Conservation (phyloP, 2,113 vertebrate genomes). For the Paradisaea rubra region DNA sequence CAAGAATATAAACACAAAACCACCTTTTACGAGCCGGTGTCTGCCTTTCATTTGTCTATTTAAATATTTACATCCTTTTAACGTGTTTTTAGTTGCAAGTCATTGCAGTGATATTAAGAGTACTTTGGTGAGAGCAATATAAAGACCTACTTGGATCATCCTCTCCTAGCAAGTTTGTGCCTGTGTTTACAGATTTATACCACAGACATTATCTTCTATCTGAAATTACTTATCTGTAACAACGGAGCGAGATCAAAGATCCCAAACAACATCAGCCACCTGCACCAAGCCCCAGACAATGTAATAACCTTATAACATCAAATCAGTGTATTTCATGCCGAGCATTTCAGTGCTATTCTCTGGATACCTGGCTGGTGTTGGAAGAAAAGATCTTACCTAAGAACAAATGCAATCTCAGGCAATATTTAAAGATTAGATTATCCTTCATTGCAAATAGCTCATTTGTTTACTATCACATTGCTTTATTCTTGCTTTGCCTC, state of each 20-base stretch:
- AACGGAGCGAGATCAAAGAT: constrained; percentile 19
- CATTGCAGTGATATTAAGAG: constrained; percentile 20
- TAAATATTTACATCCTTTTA: background rate
- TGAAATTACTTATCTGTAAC: constrained; percentile 36
- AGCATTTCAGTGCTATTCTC: background rate
- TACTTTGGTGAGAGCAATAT: background rate
- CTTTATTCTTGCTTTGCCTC: constrained; percentile 49
- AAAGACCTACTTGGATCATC: background rate
- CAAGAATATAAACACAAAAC: background rate
- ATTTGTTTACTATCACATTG: constrained; percentile 40
- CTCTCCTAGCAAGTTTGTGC: background rate
- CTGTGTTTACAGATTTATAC: background rate
- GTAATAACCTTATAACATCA: constrained; percentile 22
- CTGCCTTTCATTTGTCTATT: background rate
- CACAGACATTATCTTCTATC: background rate
- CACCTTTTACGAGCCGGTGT: background rate
- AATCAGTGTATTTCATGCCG: background rate
- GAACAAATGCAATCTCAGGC: constrained; percentile 43
- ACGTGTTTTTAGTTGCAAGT: constrained; percentile 26
- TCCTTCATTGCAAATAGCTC: constrained; percentile 48
- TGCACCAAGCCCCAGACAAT: constrained; percentile 30
- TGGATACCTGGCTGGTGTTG: constrained; percentile 7
- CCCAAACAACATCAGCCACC: constrained; percentile 14
- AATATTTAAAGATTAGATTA: constrained; percentile 63
- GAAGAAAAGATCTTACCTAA: constrained; percentile 41